These are phyloP conservation scores for Pachyrhynchus sulphureomaculatus DNA, from an alignment of 1,140 invertebrate species.

Conservation along the genomic window DNA sequence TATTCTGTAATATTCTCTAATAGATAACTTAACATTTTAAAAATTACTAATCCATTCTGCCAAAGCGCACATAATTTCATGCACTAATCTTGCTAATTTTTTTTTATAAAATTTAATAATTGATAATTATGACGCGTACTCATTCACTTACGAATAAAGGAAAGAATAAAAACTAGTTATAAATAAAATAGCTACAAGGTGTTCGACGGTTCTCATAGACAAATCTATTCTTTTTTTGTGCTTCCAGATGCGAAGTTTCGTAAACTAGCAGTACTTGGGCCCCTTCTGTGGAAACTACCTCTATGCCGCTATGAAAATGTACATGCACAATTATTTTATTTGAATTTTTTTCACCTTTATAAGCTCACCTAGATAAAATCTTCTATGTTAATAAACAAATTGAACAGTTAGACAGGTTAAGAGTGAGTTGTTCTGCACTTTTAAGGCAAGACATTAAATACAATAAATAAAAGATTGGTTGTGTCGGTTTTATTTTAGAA, in stretches of 20 bases:
- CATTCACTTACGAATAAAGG: background rate
- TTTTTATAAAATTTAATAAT: too few species aligned
- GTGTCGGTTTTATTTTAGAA: too few species aligned
- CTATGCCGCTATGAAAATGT: slow-evolving; percentile 17
- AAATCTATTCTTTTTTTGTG: slow-evolving; percentile 53
- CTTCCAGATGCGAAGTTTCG: slow-evolving; percentile 48
- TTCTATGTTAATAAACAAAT: background rate
- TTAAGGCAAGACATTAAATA: too few species aligned
- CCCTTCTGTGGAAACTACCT: slow-evolving; percentile 33
- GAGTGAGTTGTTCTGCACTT: background rate
- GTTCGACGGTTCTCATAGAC: slow-evolving; percentile 37
- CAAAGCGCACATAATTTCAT: too few species aligned
- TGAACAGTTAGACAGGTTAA: background rate
- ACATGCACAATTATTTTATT: background rate
- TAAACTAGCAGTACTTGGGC: slow-evolving; percentile 34
- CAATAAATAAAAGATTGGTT: too few species aligned
- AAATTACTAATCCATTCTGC: too few species aligned
- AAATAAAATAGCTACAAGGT: background rate
- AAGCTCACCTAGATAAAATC: background rate
- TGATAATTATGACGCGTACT: background rate
- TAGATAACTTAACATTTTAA: too few species aligned
- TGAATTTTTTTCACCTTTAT: background rate
- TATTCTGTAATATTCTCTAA: too few species aligned
- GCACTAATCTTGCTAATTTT: too few species aligned
- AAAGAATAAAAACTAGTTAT: background rate